Evolutionary conservation across 2,797 vertebrate species (phyloP).

Genomic region (Cetoscarus ocellatus): DNA sequence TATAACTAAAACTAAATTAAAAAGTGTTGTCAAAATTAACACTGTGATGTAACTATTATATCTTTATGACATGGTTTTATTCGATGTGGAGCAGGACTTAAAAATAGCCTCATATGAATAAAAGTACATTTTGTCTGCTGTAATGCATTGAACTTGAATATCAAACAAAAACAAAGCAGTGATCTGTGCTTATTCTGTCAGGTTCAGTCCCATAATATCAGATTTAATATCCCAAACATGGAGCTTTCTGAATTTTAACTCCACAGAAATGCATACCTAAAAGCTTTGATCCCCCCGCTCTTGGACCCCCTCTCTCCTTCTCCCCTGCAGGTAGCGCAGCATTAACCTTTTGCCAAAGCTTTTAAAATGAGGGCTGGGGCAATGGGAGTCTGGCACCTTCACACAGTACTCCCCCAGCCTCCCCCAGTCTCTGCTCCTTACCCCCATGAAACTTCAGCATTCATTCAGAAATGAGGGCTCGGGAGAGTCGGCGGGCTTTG

Average conservation of each 20-base stretch:
- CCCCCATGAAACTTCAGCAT: constrained; percentile 51
- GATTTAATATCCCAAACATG: constrained; percentile 28
- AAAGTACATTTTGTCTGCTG: constrained; percentile 4
- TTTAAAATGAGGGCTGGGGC: constrained; percentile 75
- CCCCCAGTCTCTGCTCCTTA: constrained; percentile 38
- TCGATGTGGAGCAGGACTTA: too few species aligned
- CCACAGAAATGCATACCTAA: constrained; percentile 42
- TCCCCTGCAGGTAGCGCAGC: constrained; percentile 60
- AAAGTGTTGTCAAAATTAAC: too few species aligned
- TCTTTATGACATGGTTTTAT: too few species aligned
- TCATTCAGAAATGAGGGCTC: constrained; percentile 39
- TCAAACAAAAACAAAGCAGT: not conserved
- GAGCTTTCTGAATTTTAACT: constrained; percentile 47
- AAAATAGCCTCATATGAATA: too few species aligned
- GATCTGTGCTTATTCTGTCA: constrained; percentile 25
- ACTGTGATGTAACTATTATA: too few species aligned
- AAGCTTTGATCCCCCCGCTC: constrained; percentile 55
- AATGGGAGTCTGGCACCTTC: constrained; percentile 60
- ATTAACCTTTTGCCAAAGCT: constrained; percentile 78
- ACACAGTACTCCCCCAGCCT: constrained; percentile 46
- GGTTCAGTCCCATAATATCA: constrained; percentile 7
- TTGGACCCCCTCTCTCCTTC: constrained; percentile 14
- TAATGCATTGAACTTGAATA: not conserved
- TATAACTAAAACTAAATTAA: too few species aligned
- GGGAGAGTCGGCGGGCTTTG: constrained; percentile 66